phyloP scores from a whole-genome alignment of 2,797 vertebrate species.

The Florisuga fusca region DNA sequence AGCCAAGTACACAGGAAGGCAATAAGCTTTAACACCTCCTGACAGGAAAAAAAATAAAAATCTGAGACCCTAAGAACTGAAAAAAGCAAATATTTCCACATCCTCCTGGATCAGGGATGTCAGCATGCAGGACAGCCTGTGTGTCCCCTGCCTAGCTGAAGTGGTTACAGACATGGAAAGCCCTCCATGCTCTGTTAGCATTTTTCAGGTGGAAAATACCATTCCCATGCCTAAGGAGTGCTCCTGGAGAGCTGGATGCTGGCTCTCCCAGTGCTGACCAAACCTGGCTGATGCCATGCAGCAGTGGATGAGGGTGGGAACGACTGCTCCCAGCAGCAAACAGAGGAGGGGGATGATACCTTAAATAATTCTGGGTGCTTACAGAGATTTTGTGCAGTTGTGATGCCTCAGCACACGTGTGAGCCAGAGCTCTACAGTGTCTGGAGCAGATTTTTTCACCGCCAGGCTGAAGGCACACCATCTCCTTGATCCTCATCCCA shows the following conservation, averaged over 20 bases:
- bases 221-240: fast-evolving
- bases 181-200: not conserved
- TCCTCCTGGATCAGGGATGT: not conserved
- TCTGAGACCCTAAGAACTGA: not conserved
- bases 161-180: not conserved
- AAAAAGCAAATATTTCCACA: not conserved
- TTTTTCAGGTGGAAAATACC: not conserved
- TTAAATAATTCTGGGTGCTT: not conserved
- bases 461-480: not conserved
- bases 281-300: not conserved
- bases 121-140: fast-evolving
- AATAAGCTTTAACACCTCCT: not conserved
- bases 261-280: fast-evolving
- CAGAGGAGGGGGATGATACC: not conserved
- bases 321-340: not conserved
- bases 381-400: fast-evolving
- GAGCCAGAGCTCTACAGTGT: not conserved
- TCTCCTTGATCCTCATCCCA: not conserved
- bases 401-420: fast-evolving
- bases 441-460: not conserved
- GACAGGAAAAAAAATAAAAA: too few species aligned
- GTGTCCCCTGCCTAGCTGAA: fast-evolving
- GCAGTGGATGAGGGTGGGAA: fast-evolving
- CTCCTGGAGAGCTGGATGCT: not conserved
- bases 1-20: not conserved